Percentiles rank a stretch among this genome's conserved stretches.
Evolutionary conservation across 2,113 vertebrate species (phyloP).

Genomic region (Corapipo altera): DNA sequence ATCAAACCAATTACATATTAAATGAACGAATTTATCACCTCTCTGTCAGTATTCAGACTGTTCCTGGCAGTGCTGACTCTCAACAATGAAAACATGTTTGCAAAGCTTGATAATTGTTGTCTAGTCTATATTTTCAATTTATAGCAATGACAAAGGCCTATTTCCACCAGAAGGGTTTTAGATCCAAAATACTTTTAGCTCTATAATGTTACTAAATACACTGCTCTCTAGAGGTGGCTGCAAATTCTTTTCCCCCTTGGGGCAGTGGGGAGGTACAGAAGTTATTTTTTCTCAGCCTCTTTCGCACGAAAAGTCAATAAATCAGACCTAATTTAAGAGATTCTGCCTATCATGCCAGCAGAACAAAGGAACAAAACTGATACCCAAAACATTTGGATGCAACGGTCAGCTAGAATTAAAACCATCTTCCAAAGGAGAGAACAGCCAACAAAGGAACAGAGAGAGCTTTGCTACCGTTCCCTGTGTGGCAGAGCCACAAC

Average conservation of each 20-base stretch:
- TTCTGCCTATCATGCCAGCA: background rate
- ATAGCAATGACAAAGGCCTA: background rate
- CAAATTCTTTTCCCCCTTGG: background rate
- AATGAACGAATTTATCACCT: constrained; percentile 4
- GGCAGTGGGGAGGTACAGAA: background rate
- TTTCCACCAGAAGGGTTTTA: background rate
- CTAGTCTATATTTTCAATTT: background rate
- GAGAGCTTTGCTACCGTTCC: background rate
- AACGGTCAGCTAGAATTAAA: background rate
- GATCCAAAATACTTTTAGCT: background rate
- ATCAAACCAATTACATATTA: constrained; percentile 26
- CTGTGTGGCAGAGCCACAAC: background rate
- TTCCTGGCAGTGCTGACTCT: background rate
- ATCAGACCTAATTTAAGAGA: background rate
- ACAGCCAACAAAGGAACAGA: background rate
- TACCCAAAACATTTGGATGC: background rate
- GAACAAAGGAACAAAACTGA: background rate
- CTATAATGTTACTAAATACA: background rate
- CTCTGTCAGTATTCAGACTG: background rate
- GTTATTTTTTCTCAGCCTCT: background rate
- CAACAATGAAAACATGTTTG: background rate
- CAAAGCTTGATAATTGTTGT: background rate
- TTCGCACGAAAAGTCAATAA: background rate
- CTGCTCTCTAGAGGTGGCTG: background rate
- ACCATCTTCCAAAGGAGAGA: background rate